These are phyloP conservation scores for Meriones unguiculatus DNA, from an alignment of 2,113 vertebrate species.

Conservation along the genomic window DNA sequence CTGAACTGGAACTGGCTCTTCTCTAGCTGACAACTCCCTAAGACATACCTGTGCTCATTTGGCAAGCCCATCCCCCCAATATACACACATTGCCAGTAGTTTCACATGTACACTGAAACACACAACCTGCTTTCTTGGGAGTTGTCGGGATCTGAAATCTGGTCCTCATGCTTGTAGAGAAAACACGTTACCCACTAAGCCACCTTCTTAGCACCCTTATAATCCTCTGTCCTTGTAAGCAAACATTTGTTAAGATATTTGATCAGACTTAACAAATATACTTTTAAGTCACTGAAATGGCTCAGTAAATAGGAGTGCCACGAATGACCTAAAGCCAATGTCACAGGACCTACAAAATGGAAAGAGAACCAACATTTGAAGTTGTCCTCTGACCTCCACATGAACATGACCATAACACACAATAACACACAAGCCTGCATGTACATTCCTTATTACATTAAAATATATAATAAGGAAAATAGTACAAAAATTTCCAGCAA, in stretches of 20 bases:
- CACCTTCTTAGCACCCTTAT: not conserved
- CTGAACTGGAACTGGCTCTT: not conserved
- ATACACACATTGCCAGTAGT: not conserved
- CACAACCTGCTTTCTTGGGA: not conserved
- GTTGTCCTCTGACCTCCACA: not conserved
- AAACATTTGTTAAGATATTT: constrained; percentile 42
- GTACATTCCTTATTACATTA: not conserved
- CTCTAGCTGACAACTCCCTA: not conserved
- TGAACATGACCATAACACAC: not conserved
- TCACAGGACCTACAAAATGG: not conserved
- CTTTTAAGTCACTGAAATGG: too few species aligned
- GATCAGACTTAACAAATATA: constrained; percentile 31
- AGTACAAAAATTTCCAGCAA: constrained; percentile 7
- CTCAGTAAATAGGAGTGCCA: not conserved
- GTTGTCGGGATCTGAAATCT: not conserved
- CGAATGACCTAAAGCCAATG: not conserved
- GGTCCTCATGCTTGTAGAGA: not conserved
- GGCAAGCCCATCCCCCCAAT: not conserved
- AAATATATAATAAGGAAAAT: not conserved
- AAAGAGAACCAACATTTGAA: not conserved
- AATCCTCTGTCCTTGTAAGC: not conserved
- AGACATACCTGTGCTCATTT: not conserved
- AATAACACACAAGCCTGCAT: not conserved
- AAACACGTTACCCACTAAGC: not conserved
- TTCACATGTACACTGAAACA: not conserved